phyloP scores from a whole-genome alignment of 2,113 vertebrate species.

The Sisor rabdophorus region DNA sequence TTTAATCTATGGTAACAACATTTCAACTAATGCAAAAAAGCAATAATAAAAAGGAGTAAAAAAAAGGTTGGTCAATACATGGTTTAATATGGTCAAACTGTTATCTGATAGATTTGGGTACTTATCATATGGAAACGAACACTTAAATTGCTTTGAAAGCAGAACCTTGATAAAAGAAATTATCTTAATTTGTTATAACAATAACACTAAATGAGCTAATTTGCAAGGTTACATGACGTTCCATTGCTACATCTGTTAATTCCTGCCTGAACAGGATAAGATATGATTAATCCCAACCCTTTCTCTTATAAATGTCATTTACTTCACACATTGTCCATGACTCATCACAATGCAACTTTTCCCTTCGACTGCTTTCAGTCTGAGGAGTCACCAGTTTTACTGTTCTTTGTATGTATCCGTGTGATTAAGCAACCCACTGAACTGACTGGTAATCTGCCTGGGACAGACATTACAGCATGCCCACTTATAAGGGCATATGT shows the following conservation, averaged over 20 bases:
- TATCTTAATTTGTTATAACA: neutral
- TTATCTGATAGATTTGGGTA: neutral
- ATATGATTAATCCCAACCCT: neutral
- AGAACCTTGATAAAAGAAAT: neutral
- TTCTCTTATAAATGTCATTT: neutral
- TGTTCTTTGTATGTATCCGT: neutral
- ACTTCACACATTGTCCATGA: slow-evolving; percentile 11
- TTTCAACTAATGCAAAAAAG: neutral
- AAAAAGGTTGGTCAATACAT: neutral
- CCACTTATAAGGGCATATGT: neutral
- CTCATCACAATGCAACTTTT: neutral
- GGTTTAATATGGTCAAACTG: neutral
- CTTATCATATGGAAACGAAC: neutral
- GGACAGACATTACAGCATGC: slow-evolving; percentile 3
- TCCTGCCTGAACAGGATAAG: neutral
- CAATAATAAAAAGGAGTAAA: no score
- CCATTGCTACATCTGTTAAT: neutral
- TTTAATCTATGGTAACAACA: neutral
- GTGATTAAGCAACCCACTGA: neutral
- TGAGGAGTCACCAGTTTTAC: neutral
- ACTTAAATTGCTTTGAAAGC: neutral
- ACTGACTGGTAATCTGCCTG: neutral
- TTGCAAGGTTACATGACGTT: neutral
- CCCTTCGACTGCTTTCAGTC: neutral
- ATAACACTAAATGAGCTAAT: neutral